A percentile compares a stretch with the other conserved stretches of the same genome.
These are phyloP conservation scores for Sternarchorhynchus goeldii DNA, from an alignment of 2,797 vertebrate species.

Conservation along the genomic window DNA sequence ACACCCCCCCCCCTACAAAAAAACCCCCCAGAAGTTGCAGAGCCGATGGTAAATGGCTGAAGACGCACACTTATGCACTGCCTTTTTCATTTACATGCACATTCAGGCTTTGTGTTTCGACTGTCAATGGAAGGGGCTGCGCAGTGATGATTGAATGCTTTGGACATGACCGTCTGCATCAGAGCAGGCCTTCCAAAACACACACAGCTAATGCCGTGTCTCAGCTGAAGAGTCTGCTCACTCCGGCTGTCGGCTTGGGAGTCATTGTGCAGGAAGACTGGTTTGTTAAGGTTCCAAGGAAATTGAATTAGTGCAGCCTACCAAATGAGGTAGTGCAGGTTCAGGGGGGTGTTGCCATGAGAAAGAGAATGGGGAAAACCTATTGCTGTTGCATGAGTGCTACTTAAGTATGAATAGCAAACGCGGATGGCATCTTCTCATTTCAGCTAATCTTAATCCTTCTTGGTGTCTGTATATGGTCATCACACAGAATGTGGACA, in stretches of 20 bases:
- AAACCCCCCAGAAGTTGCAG: constrained; percentile 22
- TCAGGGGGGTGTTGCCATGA: not conserved
- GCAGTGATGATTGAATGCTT: not conserved
- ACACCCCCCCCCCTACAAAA: not conserved
- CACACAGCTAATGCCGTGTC: not conserved
- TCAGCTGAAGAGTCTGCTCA: not conserved
- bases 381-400: no score
- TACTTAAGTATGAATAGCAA: no score
- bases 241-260: not conserved
- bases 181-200: not conserved
- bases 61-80: no score
- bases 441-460: no score
- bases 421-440: no score
- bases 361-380: not conserved
- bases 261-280: not conserved
- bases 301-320: not conserved
- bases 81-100: not conserved
- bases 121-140: not conserved
- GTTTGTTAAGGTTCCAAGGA: not conserved
- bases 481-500: no score
- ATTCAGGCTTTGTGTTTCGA: no score
- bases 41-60: not conserved
- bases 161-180: not conserved
- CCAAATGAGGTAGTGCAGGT: not conserved
- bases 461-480: no score